Evolutionary conservation across 2,888 invertebrate species (phyloP), one percentile per base, ranked within the genome.

Genomic region (Cataglyphis altisquamis): DNA sequence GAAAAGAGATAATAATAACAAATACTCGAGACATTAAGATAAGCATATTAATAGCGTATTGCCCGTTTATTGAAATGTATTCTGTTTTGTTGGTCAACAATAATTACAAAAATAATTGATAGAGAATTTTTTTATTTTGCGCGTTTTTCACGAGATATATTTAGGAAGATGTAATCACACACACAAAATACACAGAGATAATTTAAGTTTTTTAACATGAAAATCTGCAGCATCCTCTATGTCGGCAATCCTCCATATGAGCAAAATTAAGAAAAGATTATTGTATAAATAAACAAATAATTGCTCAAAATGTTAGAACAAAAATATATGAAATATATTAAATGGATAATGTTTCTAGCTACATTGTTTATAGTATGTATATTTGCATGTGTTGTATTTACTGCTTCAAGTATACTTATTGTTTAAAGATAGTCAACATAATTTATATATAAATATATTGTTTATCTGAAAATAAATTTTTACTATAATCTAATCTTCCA

Each of bases 401-500:
- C 18, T 39, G 25, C 5, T 60, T 45, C 2, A 41, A 60, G 39
- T 45, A 4, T n/a, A 25, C 25, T 25, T 25, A 25, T 25, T 25
- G 25, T 25, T 25, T 25, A 6, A 32, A 60, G 8, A 9, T 62
- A 41, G 18, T 73, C 15, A 60, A 62, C 29, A 4, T 62, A 60
- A 25, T 21, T 60, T 32, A 18, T 18, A 15, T 8, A 25, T 25
- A 1, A 6, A 12, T n/a, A 29, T n/a, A 25, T 9, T 60, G 9
- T 18, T 55, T 48, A 45, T 45, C 18, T 9, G 21, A 55, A 18
- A 72, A 70, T 70, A 52, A 45, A 68, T 52, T 52, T 68, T n/a
- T 2, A n/a, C 25, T 8, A 36, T n/a, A 41, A 1, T 5, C 55
- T 36, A 36, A 4, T 10, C 52, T 52, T 15, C 21, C 32, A 15